Conservation (phyloP, 2,888 invertebrate genomes). For the Drosophila ustulata region DNA sequence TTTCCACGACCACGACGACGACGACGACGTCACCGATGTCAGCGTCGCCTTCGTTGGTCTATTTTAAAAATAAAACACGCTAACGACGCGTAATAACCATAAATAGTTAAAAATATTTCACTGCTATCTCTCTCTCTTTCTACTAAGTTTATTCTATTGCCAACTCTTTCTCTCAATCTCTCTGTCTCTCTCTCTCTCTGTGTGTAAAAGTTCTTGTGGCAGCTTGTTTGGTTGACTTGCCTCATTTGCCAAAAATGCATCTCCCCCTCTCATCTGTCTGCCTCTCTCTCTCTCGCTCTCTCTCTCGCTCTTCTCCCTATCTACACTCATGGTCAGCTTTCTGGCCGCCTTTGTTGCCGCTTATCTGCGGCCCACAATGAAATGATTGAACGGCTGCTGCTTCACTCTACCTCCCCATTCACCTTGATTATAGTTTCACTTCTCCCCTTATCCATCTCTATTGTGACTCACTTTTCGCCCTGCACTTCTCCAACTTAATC, state of each 20-base stretch:
- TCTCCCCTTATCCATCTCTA: background rate
- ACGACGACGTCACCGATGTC: conserved; percentile 16
- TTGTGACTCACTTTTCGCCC: background rate
- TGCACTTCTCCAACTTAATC: no score
- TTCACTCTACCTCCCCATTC: background rate
- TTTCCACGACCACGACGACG: conserved; percentile 21
- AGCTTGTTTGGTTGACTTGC: background rate
- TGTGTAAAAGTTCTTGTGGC: background rate
- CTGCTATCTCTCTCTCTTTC: background rate
- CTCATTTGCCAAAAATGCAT: conserved; percentile 5
- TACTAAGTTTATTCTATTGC: background rate
- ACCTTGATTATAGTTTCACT: background rate
- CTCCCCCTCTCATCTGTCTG: background rate
- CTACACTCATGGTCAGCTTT: conserved; percentile 33
- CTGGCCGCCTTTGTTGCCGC: conserved; percentile 41
- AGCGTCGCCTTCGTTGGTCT: conserved; percentile 20
- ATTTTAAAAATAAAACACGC: conserved; percentile 60
- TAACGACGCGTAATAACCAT: conserved; percentile 57
- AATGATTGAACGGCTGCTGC: conserved; percentile 59
- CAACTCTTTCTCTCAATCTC: background rate
- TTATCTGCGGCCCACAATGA: conserved; percentile 33
- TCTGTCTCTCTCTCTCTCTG: background rate
- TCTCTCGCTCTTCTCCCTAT: background rate
- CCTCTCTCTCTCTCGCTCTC: background rate
- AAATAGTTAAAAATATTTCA: conserved; percentile 57